Base-by-base conservation (phyloP, 35 echinoderm and acorn worm genomes). In the Lytechinus pictus region DNA sequence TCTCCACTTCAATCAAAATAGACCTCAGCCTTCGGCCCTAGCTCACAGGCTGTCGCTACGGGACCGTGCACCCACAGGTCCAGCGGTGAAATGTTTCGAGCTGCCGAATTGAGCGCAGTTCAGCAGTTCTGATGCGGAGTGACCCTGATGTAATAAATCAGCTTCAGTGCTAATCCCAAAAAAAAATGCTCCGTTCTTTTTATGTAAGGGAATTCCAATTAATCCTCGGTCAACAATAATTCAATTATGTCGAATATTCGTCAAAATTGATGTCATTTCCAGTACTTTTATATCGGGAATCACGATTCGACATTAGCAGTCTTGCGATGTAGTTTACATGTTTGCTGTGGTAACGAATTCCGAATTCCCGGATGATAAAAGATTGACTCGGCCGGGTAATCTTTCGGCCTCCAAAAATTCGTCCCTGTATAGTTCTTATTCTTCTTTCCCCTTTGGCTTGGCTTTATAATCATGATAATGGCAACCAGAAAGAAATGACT, bases 291-390 rank as follows among this genome's bases (percentile, higher is more conserved):
- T 24, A 10, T n/a, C 19, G 66, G 12, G 8, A 6, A 79, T 79
- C 66, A 79, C 71, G 72, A 54, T 87, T 86, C 66, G 33, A n/a
- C 10, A 79, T 7, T 79, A 10, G 9, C 1, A 0, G 56, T 58
- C 56, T 11, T 8, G 56, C 56, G 55, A 57, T 21, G 24, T 79
- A 79, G 66, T 79, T 79, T 79, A 79, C 14, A 6, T 54, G 72
- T 96, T 96, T 96, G 95, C 95, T 96, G 95, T 96, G 95, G 95
- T 96, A 92, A 96, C 95, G 95, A 91, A 92, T 60, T 96, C 91
- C 89, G 29, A 88, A 61, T 56, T 28, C 92, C 92, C 92, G 92
- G 92, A 93, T 93, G 92, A 5, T 11, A 57, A 27, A 57, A 27
- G 53, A 79, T 7, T n/a, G 66, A 79, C 66, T 79, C 66, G 66